Evolutionary conservation across 1,140 invertebrate genomes (phyloP).

Genomic region (Atopsyche davidsoni): DNA sequence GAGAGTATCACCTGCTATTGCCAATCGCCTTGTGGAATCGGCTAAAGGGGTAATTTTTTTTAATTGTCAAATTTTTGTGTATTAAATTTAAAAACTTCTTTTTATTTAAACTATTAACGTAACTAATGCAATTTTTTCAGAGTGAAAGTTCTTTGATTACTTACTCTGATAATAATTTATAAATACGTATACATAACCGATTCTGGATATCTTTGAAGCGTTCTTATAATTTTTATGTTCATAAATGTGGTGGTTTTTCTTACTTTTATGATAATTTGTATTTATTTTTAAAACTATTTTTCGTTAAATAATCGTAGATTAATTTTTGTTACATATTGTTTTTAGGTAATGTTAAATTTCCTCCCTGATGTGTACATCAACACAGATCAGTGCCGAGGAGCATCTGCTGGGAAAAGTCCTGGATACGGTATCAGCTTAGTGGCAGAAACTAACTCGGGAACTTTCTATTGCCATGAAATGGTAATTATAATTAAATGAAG

Average conservation of each 20-base stretch:
- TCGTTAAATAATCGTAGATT: background rate
- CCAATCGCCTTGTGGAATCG: slow-evolving; percentile 86
- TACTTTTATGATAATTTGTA: background rate
- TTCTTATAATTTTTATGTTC: no score
- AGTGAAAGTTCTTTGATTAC: no score
- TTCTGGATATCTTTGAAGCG: no score
- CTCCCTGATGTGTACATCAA: slow-evolving; percentile 94
- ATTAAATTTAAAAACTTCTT: background rate
- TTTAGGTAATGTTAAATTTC: slow-evolving; percentile 74
- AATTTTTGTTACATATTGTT: slow-evolving; percentile 22
- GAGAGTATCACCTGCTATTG: slow-evolving; percentile 83
- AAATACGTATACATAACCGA: no score
- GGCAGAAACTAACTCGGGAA: slow-evolving; percentile 87
- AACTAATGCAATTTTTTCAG: no score
- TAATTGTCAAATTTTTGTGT: slow-evolving; percentile 3
- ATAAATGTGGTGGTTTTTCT: background rate
- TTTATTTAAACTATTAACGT: slow-evolving; percentile 1
- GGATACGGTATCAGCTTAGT: slow-evolving; percentile 87
- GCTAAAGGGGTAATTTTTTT: slow-evolving; percentile 66
- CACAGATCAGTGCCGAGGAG: slow-evolving; percentile 84
- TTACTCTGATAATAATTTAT: no score
- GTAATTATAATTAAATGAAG: slow-evolving; percentile 36
- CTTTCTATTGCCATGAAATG: slow-evolving; percentile 66
- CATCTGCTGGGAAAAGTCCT: slow-evolving; percentile 78
- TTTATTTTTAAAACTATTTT: slow-evolving; percentile 3